phyloP scores from a whole-genome alignment of 2,797 vertebrate genomes.

The Odontamblyopus lacepedii region DNA sequence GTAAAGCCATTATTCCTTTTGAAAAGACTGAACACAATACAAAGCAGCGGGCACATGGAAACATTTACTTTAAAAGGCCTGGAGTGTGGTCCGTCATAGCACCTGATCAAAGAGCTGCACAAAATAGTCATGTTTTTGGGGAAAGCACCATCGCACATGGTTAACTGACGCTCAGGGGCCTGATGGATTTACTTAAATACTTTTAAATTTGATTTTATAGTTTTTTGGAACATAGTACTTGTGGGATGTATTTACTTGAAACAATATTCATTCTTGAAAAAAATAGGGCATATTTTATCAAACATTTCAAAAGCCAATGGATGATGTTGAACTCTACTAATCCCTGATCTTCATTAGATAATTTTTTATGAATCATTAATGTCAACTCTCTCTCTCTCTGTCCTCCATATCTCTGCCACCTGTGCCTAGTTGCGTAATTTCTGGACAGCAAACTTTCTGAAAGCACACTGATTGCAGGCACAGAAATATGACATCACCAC shows the following conservation, averaged over 20 bases:
- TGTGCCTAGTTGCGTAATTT: conserved; percentile 71
- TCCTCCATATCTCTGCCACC: conserved; percentile 59
- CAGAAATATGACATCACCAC: conserved; percentile 71
- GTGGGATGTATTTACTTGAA: background rate
- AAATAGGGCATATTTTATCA: no score
- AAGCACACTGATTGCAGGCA: conserved; percentile 48
- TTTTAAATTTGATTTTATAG: background rate
- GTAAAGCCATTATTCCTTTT: conserved; percentile 53
- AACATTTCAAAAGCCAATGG: background rate
- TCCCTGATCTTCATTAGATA: conserved; percentile 65
- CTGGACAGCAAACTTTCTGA: conserved; percentile 57
- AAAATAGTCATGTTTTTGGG: conserved; percentile 46
- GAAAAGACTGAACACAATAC: conserved; percentile 43
- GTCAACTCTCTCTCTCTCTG: conserved; percentile 18
- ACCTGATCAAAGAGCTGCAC: conserved; percentile 70
- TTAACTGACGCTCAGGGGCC: conserved; percentile 30
- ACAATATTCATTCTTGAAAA: background rate
- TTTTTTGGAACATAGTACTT: background rate
- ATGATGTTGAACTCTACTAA: conserved; percentile 57
- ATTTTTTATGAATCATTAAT: conserved; percentile 14
- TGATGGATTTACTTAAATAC: background rate
- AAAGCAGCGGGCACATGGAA: conserved; percentile 64
- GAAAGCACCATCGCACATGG: conserved; percentile 32
- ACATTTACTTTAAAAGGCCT: conserved; percentile 54
- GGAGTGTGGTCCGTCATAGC: conserved; percentile 53